A percentile compares a stretch with the other conserved stretches of the same genome.
Conservation (phyloP, 1,140 invertebrate species). For the Macrotrachela quadricornifera region DNA sequence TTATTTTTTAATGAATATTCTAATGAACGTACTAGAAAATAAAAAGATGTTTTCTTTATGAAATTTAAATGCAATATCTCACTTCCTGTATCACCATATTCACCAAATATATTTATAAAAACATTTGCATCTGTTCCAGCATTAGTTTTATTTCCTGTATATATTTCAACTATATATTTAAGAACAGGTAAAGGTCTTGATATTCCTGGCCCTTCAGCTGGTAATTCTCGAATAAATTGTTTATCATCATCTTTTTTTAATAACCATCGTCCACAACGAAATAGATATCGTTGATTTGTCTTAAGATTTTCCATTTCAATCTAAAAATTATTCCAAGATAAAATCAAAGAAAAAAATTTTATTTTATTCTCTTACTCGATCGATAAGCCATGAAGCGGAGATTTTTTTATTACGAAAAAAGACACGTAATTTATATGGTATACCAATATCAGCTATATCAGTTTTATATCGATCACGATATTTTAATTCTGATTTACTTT, state of each 20-base stretch:
- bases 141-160: conserved; percentile 18
- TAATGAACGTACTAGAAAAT: too few relatives aligned
- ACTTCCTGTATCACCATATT: conserved; percentile 24
- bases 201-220: conserved; percentile 21
- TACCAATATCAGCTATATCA: too few relatives aligned
- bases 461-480: too few relatives aligned
- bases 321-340: too few relatives aligned
- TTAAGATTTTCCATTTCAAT: conserved; percentile 25
- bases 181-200: conserved; percentile 17
- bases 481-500: too few relatives aligned
- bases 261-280: conserved; percentile 26
- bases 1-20: conserved; percentile 22
- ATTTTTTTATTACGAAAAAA: too few relatives aligned
- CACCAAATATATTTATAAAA: conserved; percentile 22
- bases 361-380: too few relatives aligned
- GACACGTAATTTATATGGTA: too few relatives aligned
- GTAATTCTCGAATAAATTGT: conserved; percentile 24
- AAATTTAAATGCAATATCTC: conserved; percentile 11
- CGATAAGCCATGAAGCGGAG: too few relatives aligned
- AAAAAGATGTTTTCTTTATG: background rate
- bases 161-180: conserved; percentile 20
- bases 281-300: conserved; percentile 20
- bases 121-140: conserved; percentile 27
- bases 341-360: too few relatives aligned
- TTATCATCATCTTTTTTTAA: conserved; percentile 25